Base-by-base conservation (phyloP, 2,113 vertebrate genomes). In the Prochilodus magdalenae region DNA sequence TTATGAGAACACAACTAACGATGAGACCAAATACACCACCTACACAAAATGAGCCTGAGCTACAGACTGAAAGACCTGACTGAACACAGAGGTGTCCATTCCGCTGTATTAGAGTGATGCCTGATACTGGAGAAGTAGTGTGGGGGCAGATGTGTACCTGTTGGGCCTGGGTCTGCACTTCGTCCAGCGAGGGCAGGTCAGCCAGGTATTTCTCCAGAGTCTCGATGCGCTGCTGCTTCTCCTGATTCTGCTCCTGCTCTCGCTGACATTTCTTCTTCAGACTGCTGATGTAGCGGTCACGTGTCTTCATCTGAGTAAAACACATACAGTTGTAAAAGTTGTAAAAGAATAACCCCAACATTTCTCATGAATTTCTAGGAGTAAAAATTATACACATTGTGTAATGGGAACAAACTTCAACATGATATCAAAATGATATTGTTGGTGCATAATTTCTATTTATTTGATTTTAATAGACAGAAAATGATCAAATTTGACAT, bases 121-220 rank as follows among this genome's bases (percentile, higher is more conserved):
- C 20, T 0, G 15, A 55, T 22, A 0, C 20, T 55, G 53, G 5
- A 74, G 14, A 24, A 62, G 53, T 29, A 15, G 60, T 7, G 27
- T 29, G 63, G 16, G 30, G 26, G 14, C 27, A 16, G 62, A 6
- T 62, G 83, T 27, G 77, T 95, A 98, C 97, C 97, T 97, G 95
- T 55, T 95, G 93, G 81, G 93, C 90, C 87, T 98, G 96, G 10
- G 89, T 92, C 86, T 98, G 95, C 20, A 97, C 95, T 85, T 98
- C 95, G 18, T 96, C 96, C 87, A 97, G 91, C 0, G 97, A 97
- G 57, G 98, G 97, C 27, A 99, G 92, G 81, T 99, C 97, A 33
- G 96, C 97, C 51, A 99, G 92, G 33, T 99, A 99, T 84, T 96
- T 98, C 91, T 99, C 98, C 89, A 99, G 93, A 1, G 96, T 98